Base-by-base conservation (phyloP, 2,888 invertebrate species). In the Acronicta psi region DNA sequence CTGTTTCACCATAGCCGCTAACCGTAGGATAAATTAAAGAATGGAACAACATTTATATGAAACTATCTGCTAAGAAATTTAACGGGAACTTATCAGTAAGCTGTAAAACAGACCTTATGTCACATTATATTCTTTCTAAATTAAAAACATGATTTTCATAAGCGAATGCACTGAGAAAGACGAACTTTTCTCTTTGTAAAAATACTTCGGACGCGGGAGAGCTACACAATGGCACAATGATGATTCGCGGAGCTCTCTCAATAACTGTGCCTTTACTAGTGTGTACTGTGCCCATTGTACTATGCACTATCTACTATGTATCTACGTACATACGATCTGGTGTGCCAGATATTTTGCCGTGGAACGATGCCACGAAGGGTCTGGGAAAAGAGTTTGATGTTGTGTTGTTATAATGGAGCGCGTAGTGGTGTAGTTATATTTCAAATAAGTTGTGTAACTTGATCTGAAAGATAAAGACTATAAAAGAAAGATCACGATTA, bases 131-230 rank as follows among this genome's bases (percentile, higher is more conserved):
- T 62, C 47, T 66, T 59, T 60, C 53, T 45, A 45, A 60, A 77
- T 69, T 61, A 71, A 68, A 75, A 79, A 71, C 52, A 67, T 59
- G 52, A 73, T 68, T 77, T 51, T 59, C 62, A 69, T 68, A 60
- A 66, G 61, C 64, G 42, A 49, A 43, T 65, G 70, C 65, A 61
- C 45, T 59, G 65, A 56, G 61, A 46, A 71, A 70, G 66, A 55
- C 59, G 56, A 77, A 79, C 73, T 75, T 75, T 80, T 70, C 55
- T 31, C 76, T 66, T 45, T 70, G 66, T 73, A 69, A 77, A 80
- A 81, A 78, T 80, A 78, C 78, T 80, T 79, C 66, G 65, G 59
- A 43, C 25, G 53, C 52, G 42, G 59, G 2, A 44, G 52, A 41
- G 42, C 59, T 38, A 69, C 56, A 77, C 75, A 81, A 79, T 80